Base-by-base conservation (phyloP, 2,797 vertebrate species). In the Pampus argenteus region DNA sequence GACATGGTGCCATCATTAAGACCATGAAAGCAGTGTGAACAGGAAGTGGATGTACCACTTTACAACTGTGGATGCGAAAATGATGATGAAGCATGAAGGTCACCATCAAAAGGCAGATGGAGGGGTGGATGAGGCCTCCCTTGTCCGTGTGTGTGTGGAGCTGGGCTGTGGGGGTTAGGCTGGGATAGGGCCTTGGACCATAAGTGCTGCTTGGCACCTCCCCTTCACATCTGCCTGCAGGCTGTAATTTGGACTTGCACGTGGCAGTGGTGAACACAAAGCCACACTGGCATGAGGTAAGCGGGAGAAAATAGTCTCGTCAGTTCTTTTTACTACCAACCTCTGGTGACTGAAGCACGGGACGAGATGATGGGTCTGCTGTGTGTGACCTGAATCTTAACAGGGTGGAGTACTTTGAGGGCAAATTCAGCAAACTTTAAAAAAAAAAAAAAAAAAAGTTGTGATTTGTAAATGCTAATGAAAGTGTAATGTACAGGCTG, bases 231-330 rank as follows among this genome's bases (percentile, higher is more conserved):
- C 86, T 86, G 87, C 81, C 83, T 83, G 59, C 81, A 88, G 86
- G 89, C 91, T 91, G 82, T 93, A 94, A 95, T 95, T 95, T 93
- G 78, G 90, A 78, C 60, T 70, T 91, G 89, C 89, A 92, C 88
- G 88, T 91, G 92, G 91, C 90, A 86, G 89, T 45, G 88, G 91
- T 88, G 79, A 88, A 79, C 81, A 82, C 82, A 87, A 91, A 92
- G 87, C 93, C 93, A 87, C 90, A 90, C 54, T 83, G 84, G 85
- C 86, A 91, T 92, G 90, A 91, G 88, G 90, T 91, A 89, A 89
- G 87, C 63, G 26, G 84, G n/a, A 88, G 89, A 92, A 95, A 95
- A 94, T 91, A 92, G 88, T 79, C 81, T n/a, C 57, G 85, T 87
- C 72, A 84, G 84, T 82, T 66, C 54, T 88, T 91, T 76, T 84